These are phyloP conservation scores for Podarcis siculus DNA, from an alignment of 2,797 vertebrate genomes.

Conservation along the genomic window DNA sequence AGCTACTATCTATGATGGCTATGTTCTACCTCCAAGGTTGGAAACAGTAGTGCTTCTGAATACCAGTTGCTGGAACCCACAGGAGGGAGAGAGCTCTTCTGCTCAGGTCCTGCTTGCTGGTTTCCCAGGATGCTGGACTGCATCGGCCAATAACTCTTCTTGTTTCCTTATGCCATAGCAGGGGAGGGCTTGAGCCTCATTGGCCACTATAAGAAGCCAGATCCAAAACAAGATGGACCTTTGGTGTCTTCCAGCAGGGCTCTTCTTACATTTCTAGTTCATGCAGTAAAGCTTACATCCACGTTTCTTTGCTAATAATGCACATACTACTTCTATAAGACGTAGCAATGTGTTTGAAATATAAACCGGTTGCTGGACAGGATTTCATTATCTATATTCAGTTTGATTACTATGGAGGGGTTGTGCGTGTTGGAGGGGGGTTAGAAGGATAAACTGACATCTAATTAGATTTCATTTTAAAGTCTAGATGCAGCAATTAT, in stretches of 20 bases:
- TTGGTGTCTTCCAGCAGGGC: not conserved
- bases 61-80: too few relatives aligned
- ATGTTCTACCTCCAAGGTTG: too few relatives aligned
- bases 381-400: conserved; percentile 54
- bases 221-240: not conserved
- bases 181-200: too few relatives aligned
- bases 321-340: not conserved
- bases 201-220: too few relatives aligned
- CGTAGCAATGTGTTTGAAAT: not conserved
- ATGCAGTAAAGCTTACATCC: not conserved
- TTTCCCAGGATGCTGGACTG: too few relatives aligned
- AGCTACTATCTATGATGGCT: too few relatives aligned
- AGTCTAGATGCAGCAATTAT: conserved; percentile 80
- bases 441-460: conserved; percentile 67
- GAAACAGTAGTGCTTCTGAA: too few relatives aligned
- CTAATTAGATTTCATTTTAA: conserved; percentile 83
- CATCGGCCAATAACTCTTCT: too few relatives aligned
- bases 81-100: too few relatives aligned
- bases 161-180: too few relatives aligned
- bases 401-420: not conserved
- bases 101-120: too few relatives aligned
- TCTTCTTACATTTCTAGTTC: not conserved
- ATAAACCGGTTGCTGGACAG: conserved; percentile 16
- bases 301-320: not conserved
- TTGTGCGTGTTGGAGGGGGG: not conserved